Evolutionary conservation across 2,113 vertebrate genomes (phyloP).

Genomic region (Pampusana beccarii): DNA sequence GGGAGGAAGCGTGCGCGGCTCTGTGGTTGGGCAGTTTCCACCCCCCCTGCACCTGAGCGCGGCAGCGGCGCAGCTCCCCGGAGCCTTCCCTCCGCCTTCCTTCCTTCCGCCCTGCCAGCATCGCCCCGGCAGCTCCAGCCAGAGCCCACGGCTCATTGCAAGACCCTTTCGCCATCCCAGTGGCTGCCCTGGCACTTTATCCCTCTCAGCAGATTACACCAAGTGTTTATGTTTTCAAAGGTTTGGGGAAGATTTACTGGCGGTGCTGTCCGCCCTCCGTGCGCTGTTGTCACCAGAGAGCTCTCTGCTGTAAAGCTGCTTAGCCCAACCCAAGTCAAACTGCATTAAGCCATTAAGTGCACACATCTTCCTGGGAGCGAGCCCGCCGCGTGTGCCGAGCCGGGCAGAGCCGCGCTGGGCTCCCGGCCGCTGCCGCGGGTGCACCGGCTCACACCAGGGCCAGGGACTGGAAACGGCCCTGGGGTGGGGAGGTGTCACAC

Average conservation of each 20-base stretch:
- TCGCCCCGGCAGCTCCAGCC: background rate
- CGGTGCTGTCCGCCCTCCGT: background rate
- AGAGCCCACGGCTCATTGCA: background rate
- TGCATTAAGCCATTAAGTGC: background rate
- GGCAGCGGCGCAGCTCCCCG: background rate
- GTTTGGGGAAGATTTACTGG: background rate
- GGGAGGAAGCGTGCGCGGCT: background rate
- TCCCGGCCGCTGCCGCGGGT: fast-evolving
- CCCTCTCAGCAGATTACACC: background rate
- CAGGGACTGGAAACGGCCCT: background rate
- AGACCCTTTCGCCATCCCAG: background rate
- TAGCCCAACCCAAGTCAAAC: background rate
- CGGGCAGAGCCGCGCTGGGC: background rate
- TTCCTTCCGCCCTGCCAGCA: background rate
- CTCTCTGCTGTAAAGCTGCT: conserved; percentile 28
- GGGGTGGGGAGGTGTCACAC: background rate
- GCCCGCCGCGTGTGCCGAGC: fast-evolving
- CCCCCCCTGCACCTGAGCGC: conserved; percentile 48
- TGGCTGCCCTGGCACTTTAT: background rate
- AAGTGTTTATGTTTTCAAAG: background rate
- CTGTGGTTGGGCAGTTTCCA: conserved; percentile 24
- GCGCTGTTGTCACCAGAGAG: background rate
- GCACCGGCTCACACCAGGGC: fast-evolving
- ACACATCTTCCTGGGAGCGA: too few species aligned
- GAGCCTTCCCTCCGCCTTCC: conserved; percentile 29